phyloP scores from a whole-genome alignment of 1,140 invertebrate genomes.

The Cherax quadricarinatus region DNA sequence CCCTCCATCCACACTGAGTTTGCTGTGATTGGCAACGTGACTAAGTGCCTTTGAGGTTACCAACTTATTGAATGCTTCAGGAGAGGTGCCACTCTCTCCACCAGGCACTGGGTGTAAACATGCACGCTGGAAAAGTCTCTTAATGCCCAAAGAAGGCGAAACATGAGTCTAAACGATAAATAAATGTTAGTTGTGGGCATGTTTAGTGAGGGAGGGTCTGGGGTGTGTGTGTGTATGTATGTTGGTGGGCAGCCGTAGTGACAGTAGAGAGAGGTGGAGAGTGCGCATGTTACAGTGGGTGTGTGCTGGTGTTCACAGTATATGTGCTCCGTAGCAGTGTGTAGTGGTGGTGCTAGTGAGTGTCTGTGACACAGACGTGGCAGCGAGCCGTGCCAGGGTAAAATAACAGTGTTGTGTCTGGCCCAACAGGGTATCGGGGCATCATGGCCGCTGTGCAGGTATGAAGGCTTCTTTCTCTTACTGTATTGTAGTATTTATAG shows the following conservation, averaged over 20 bases:
- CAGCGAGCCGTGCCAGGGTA: not conserved
- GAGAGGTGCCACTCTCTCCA: not conserved
- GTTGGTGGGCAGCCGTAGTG: not conserved
- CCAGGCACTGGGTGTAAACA: not conserved
- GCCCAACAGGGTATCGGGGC: too few relatives aligned
- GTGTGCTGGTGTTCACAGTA: not conserved
- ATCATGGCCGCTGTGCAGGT: conserved; percentile 35
- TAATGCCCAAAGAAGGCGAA: not conserved
- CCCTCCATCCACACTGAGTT: not conserved
- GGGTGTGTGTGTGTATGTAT: not conserved
- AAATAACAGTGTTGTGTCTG: not conserved
- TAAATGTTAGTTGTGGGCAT: conserved; percentile 38
- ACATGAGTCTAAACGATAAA: not conserved
- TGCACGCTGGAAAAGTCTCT: too few relatives aligned
- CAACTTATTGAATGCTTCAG: not conserved
- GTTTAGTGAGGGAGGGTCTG: not conserved
- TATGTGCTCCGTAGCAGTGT: not conserved
- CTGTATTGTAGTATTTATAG: not conserved
- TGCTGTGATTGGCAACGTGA: not conserved
- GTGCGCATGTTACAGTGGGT: not conserved
- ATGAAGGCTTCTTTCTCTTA: not conserved
- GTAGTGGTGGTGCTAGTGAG: conserved; percentile 23
- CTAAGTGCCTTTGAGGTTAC: not conserved
- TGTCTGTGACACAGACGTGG: not conserved
- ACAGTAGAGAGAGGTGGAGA: not conserved